Base-by-base conservation (phyloP, 2,888 invertebrate species). In the Andrena chrysosceles region DNA sequence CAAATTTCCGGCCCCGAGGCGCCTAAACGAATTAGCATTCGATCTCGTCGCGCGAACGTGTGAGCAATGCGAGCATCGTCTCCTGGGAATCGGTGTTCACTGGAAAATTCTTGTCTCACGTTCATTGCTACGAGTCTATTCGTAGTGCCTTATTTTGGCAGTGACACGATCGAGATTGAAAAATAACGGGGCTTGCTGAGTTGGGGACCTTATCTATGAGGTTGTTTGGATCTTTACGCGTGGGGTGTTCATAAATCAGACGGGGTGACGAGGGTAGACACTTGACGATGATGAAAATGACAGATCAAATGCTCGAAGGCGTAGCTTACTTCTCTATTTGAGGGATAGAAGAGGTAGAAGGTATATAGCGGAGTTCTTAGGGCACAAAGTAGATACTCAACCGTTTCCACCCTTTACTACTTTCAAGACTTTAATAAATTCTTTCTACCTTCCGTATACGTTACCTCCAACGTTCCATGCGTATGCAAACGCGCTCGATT, bases 21-120 rank as follows among this genome's bases (percentile, higher is more conserved):
- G 87, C 91, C 91, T 90, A 90, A 90, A 91, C 90, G 90, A 90
- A 91, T 91, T 91, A 91, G 90, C 91, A 91, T 91, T 91, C 90
- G 91, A 91, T 91, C 90, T 91, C 89, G 86, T 78, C 80, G 85
- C 72, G 85, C 84, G 64, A 78, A 68, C 72, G 70, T 64, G 66
- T 77, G 71, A 73, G 70, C 74, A 86, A 69, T 63, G 68, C 80
- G 70, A 73, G 70, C 74, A 85, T 80, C 73, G 70, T 76, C 87
- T 79, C 90, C 35, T 77, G 89, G 89, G 89, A 82, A 77, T 60
- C 73, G 31, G 49, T 56, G 77, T 16, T 20, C 56, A 71, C 63
- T 74, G 71, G 81, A 88, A 88, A 88, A 88, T 83, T 88, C 77
- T 74, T 67, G 66, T 76, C 26, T 70, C 64, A 49, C 64, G 77